Evolutionary conservation across 2,888 invertebrate species (phyloP), one percentile per base, ranked within the genome.

Genomic region (Carabus problematicus): DNA sequence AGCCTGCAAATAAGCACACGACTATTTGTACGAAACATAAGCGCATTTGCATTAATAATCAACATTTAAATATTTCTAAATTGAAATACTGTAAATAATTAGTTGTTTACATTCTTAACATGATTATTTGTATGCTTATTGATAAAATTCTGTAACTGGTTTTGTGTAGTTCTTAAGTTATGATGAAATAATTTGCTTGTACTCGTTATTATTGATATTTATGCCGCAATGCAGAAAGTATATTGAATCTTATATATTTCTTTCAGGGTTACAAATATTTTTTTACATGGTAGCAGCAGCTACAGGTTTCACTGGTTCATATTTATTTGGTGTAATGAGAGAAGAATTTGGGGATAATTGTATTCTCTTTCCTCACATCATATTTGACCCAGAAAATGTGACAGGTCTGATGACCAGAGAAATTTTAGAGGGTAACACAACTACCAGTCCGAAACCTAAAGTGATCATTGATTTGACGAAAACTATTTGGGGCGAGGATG

Each of bases 401-500:
- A 39, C 43, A n/a, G 49, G 58, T 47, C 7, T 14, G n/a, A 16
- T 16, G 16, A 47, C 1, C 47, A 29, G 4, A 3, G 49, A 58
- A 6, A 11, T 41, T 59, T 6, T 41, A 16, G 16, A 8, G 12
- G 42, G 8, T 8, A 43, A 7, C 8, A 7, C 42, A 59, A 59
- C 8, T 52, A 2, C 14, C 3, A 52, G 16, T 11, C 52, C 16
- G 19, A 52, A 16, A 18, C 19, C 29, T 29, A 56, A 39, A 39
- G 29, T 56, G 14, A 40, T n/a, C 11, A 39, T 29, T 14, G 12
- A 39, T 11, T 39, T 40, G 40, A 39, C 67, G 29, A 42, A 66
- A 41, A 74, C 74, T 29, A 55, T 71, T 9, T 77, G 77, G 74
- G 72, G 74, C 1, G 18, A 67, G 7, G 66, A 62, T 40, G 58